phyloP scores from a whole-genome alignment of 2,888 invertebrate species.

The Trichacis sp. region DNA sequence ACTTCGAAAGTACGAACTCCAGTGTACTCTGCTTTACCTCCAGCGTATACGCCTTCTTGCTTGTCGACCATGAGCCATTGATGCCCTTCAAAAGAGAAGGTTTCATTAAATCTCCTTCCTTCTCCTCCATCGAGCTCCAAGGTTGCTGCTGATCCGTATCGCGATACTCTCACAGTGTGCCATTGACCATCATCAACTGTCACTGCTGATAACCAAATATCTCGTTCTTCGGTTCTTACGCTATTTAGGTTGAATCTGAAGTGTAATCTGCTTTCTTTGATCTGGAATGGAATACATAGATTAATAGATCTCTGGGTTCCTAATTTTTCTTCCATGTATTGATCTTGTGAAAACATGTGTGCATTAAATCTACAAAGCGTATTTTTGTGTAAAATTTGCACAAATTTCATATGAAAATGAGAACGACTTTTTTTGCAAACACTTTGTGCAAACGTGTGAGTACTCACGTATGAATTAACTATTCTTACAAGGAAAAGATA shows the following conservation, averaged over 20 bases:
- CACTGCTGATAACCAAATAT: slow-evolving; percentile 90
- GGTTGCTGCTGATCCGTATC: slow-evolving; percentile 93
- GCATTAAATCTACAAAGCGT: too few relatives aligned
- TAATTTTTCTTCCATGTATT: too few relatives aligned
- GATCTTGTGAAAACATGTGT: too few relatives aligned
- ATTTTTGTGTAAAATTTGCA: too few relatives aligned
- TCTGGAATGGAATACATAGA: too few relatives aligned
- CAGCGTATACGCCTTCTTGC: slow-evolving; percentile 95
- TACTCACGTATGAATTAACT: too few relatives aligned
- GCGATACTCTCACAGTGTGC: slow-evolving; percentile 92
- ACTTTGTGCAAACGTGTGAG: too few relatives aligned
- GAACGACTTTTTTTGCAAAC: too few relatives aligned
- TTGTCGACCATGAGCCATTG: slow-evolving; percentile 94
- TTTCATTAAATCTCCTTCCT: slow-evolving; percentile 92
- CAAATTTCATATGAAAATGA: too few relatives aligned
- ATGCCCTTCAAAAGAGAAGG: slow-evolving; percentile 89
- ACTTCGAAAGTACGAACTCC: slow-evolving; percentile 94
- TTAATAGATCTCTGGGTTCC: too few relatives aligned
- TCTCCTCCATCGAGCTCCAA: slow-evolving; percentile 95
- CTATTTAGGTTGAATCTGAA: slow-evolving; percentile 95
- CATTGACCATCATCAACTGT: slow-evolving; percentile 96
- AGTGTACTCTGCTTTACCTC: slow-evolving; percentile 95
- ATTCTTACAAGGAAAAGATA: too few relatives aligned
- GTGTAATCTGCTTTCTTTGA: slow-evolving; percentile 89
- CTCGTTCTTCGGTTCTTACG: slow-evolving; percentile 88